Conservation (phyloP, 30 jellyfish, hydroid and myxozoan species). For the Rhopilema esculentum region DNA sequence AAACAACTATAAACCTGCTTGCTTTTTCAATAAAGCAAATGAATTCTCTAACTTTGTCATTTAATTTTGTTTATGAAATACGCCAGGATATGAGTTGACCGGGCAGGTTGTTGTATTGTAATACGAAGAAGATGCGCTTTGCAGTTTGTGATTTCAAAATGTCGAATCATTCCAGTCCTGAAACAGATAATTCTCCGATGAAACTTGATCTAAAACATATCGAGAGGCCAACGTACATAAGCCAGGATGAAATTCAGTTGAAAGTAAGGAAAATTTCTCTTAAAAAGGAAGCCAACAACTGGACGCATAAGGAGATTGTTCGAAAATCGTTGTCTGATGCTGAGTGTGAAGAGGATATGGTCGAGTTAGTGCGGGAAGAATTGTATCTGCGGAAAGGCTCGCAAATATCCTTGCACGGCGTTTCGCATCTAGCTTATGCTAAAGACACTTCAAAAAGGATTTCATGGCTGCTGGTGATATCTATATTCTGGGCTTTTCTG, state of each 20-base stretch:
- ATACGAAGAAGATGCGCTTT: background rate
- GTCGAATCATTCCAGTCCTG: background rate
- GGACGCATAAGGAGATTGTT: background rate
- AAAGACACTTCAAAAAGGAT: background rate
- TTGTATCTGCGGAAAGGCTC: background rate
- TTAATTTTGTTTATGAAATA: background rate
- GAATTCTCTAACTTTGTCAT: background rate
- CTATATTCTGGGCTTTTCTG: background rate
- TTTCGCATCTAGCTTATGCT: background rate
- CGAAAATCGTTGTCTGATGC: background rate
- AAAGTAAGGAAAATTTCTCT: background rate
- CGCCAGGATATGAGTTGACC: background rate
- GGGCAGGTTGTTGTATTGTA: background rate
- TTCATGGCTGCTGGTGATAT: background rate
- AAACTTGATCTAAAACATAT: background rate
- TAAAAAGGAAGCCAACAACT: background rate
- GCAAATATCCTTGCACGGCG: constrained; percentile 3
- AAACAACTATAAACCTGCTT: background rate
- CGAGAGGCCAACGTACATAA: background rate
- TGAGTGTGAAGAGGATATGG: background rate
- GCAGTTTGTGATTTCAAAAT: background rate
- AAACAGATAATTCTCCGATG: background rate
- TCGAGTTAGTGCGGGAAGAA: background rate
- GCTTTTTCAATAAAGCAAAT: background rate
- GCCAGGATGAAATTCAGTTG: background rate